Conservation (phyloP, 2,113 vertebrate species). For the Cygnus atratus region DNA sequence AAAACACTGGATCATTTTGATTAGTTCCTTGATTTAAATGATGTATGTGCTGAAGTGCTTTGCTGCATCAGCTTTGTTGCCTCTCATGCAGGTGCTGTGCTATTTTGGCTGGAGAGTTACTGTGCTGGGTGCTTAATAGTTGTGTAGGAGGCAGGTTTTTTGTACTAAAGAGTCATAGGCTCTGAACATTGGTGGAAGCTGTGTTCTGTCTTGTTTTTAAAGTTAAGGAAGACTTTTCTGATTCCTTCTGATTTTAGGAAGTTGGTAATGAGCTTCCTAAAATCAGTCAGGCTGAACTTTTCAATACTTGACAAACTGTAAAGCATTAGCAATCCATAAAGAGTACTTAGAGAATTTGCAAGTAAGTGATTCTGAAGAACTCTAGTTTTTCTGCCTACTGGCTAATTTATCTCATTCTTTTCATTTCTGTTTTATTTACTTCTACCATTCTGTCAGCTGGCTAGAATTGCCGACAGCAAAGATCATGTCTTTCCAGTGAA, state of each 20-base stretch:
- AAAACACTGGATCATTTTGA: neutral
- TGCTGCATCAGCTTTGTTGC: neutral
- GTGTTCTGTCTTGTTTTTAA: fast-evolving
- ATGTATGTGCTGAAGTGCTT: neutral
- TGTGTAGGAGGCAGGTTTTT: neutral
- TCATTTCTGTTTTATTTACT: neutral
- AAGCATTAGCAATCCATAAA: neutral
- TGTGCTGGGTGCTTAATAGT: neutral
- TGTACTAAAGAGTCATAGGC: neutral
- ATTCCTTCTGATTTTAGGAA: neutral
- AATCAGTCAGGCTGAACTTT: neutral
- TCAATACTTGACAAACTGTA: neutral
- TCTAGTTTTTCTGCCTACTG: neutral
- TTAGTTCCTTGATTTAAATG: neutral
- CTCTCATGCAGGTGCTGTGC: neutral
- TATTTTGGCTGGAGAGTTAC: neutral
- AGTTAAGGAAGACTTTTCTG: neutral
- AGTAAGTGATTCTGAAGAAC: neutral
- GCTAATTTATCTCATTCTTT: neutral
- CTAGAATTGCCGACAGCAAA: constrained; percentile 96
- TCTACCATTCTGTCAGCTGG: constrained; percentile 79
- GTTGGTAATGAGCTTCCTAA: neutral
- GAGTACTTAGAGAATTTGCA: neutral
- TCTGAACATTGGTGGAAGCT: neutral
- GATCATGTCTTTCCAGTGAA: constrained; percentile 99